Evolutionary conservation across 2,113 vertebrate species (phyloP), one percentile per base, ranked within the genome.

Genomic region (Eira barbara): DNA sequence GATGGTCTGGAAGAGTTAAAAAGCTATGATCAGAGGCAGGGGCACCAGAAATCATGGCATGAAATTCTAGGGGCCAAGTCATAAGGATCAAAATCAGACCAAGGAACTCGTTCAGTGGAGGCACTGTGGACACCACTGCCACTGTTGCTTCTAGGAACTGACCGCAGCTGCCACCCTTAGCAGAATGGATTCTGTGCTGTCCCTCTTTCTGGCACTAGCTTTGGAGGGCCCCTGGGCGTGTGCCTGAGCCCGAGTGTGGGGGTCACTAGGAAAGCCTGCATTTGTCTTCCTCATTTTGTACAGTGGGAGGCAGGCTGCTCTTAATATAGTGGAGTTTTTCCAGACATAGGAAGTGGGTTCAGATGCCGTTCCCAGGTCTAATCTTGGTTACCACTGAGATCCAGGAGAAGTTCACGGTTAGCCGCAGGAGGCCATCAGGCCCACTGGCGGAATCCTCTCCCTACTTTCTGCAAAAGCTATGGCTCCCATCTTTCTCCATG

Each of bases 171-270:
- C 90, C 31, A 13, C 79, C 25, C n/a, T 55, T 6, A 34, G 49
- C 12, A 39, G 34, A 55, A 36, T 18, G 61, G 52, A 61, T 13
- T n/a, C 10, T 74, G 34, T 63, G 69, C 65, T 49, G 20, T 49
- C 27, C 12, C 3, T 63, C 49, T 71, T 71, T 42, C 61, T 36
- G 0, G 27, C 61, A n/a, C 61, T 15, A 20, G 42, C 34, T 80
- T 63, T 82, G 49, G 42, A 49, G 23, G 17, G 13, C 2, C 10
- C 36, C 9, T 0, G 0, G 80, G 13, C 0, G 0, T 2, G 1
- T 23, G 34, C 27, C 36, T 20, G 23, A 0, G 1, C 45, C 45
- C 5, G 18, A 12, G 25, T 23, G 39, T 4, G 39, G 31, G 42
- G 31, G 17, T 0, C 7, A 2, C 5, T 25, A 52, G 27, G n/a